phyloP scores from a whole-genome alignment of 2,797 vertebrate species.

The Huso huso region DNA sequence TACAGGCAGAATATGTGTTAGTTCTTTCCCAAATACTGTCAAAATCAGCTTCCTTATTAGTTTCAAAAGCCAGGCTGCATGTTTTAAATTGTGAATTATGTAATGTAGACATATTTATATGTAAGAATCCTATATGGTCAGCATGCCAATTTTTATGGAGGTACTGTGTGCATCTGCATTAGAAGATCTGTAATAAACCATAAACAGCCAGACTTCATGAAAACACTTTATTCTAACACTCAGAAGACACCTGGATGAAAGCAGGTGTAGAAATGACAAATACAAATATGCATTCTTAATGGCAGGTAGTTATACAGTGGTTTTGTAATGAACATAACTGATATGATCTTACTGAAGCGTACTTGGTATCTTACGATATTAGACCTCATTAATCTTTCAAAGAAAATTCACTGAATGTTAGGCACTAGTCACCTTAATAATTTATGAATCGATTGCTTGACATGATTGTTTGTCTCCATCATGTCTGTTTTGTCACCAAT shows the following conservation, averaged over 20 bases:
- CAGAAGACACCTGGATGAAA: constrained; percentile 58
- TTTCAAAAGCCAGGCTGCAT: too few species aligned
- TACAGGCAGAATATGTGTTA: too few species aligned
- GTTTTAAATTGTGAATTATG: too few species aligned
- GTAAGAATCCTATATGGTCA: too few species aligned
- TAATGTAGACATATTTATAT: too few species aligned
- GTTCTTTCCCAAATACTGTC: too few species aligned
- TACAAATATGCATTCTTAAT: constrained; percentile 55
- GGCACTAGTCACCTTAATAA: constrained; percentile 29
- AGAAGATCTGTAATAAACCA: too few species aligned
- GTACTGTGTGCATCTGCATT: too few species aligned
- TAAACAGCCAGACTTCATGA: constrained; percentile 9
- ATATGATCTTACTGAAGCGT: constrained; percentile 42
- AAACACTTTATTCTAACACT: constrained; percentile 48
- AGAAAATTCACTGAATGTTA: constrained; percentile 35
- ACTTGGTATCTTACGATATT: constrained; percentile 42
- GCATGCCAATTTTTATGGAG: too few species aligned
- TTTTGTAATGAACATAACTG: constrained; percentile 37
- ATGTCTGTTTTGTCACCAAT: constrained; percentile 23
- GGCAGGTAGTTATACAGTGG: constrained; percentile 13
- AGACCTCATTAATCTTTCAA: constrained; percentile 44
- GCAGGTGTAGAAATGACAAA: constrained; percentile 62
- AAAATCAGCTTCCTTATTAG: too few species aligned
- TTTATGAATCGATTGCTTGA: constrained; percentile 4
- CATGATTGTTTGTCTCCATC: constrained; percentile 10